Conservation (phyloP, 92 coral and sea anemone genomes). For the Palythoa caribaeorum region DNA sequence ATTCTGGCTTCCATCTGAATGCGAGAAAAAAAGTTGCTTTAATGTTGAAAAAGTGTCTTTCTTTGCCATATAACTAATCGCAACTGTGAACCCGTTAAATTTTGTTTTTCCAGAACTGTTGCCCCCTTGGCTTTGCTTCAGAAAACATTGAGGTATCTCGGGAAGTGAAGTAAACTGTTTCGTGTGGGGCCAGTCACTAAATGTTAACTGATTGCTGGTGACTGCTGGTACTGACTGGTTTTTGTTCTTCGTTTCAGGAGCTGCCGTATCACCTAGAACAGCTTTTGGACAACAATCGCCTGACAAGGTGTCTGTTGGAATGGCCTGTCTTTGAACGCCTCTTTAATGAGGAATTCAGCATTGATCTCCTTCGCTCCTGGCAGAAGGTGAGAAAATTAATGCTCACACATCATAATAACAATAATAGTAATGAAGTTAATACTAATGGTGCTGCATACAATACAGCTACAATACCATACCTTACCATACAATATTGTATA, state of each 20-base stretch:
- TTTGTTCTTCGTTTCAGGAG: conserved; percentile 64
- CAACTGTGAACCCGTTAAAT: no score
- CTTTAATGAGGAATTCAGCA: conserved; percentile 94
- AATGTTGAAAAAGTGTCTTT: no score
- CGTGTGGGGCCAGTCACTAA: no score
- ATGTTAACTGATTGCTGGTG: no score
- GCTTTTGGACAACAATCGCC: conserved; percentile 93
- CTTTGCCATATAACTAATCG: no score
- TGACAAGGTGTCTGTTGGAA: conserved; percentile 96
- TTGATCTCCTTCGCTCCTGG: conserved; percentile 96
- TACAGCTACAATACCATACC: not conserved
- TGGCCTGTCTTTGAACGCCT: conserved; percentile 96
- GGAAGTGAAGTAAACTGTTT: no score
- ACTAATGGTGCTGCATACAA: not conserved
- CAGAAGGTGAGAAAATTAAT: conserved; percentile 74
- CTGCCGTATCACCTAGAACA: conserved; percentile 97
- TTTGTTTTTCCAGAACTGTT: no score
- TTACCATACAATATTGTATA: not conserved
- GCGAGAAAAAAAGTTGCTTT: no score
- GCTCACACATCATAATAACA: not conserved
- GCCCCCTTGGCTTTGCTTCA: no score
- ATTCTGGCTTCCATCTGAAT: no score
- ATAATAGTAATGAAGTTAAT: not conserved
- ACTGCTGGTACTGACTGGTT: not conserved
- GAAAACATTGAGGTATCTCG: no score